Conservation (phyloP, 92 coral and sea anemone species). For the Montipora capitata region DNA sequence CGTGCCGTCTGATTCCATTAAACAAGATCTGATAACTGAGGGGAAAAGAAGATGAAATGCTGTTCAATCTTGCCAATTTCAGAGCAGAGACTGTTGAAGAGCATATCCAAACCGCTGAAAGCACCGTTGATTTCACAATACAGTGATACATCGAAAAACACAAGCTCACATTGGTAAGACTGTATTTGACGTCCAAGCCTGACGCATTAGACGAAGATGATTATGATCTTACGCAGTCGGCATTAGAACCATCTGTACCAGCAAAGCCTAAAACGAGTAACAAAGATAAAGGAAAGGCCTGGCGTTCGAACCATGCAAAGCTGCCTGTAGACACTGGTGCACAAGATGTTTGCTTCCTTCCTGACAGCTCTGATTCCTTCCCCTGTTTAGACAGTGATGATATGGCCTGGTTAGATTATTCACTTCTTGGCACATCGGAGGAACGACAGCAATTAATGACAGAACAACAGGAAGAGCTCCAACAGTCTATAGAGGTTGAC, state of each 20-base stretch:
- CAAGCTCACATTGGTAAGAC: not conserved
- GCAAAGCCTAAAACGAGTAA: not conserved
- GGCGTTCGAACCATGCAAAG: constrained; percentile 49
- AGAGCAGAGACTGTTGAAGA: constrained; percentile 15
- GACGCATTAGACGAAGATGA: constrained; percentile 27
- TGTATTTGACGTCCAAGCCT: not conserved
- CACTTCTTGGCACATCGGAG: constrained; percentile 46
- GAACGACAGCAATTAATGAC: constrained; percentile 36
- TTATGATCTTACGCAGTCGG: constrained; percentile 10
- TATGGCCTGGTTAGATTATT: constrained; percentile 18
- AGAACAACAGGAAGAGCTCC: constrained; percentile 39
- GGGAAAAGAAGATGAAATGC: constrained; percentile 36
- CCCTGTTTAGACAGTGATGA: constrained; percentile 13
- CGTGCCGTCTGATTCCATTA: not conserved
- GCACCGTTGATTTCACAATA: not conserved
- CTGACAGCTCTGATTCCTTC: constrained; percentile 20
- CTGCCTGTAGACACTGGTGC: not conserved
- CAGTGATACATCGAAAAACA: not conserved
- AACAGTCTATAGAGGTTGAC: constrained; percentile 29
- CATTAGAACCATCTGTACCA: not conserved
- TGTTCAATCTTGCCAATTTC: constrained; percentile 65
- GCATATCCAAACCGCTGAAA: not conserved
- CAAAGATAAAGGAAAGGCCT: constrained; percentile 41
- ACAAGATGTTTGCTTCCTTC: not conserved
- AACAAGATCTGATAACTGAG: not conserved